Base-by-base conservation (phyloP, 2,113 vertebrate genomes). In the Cyrtonyx montezumae region DNA sequence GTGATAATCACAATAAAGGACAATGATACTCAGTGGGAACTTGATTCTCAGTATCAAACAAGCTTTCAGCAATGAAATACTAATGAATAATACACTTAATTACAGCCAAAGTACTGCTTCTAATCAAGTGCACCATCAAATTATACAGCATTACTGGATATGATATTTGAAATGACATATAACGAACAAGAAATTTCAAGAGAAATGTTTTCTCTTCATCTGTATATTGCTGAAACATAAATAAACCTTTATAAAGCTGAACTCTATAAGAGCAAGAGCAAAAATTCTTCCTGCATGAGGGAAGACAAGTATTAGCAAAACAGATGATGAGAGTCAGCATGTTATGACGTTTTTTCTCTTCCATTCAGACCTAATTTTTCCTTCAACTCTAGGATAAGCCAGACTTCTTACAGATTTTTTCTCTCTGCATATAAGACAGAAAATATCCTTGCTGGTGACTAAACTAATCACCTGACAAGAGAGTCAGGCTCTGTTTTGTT, bases 1-100 rank as follows among this genome's bases (percentile, higher is more conserved):
- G 23, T 46, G n/a, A 89, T 92, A 96, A 96, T 92, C 90, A 95
- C 66, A 96, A 94, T 92, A 79, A 96, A 92, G 42, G 84, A 91
- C 94, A 93, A 94, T 32, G 1, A 86, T 84, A 79, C 78, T 62
- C 74, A 84, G 51, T 82, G 62, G 62, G 81, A 74, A 76, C 36
- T 49, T 87, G 40, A 26, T 79, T 93, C 53, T 91, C 42, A 69
- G 30, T 55, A 82, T 45, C 42, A 89, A 91, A 94, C 77, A 94
- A 91, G 62, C 23, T 74, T 78, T 66, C 67, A 86, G 75, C 74
- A 91, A 66, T 89, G 94, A 94, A 91, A 90, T 56, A 43, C 45
- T 87, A 88, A 96, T 94, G 76, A 89, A 77, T 92, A 90, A 88
- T 87, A 55, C 55, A 95, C 76, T 97, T 97, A 83, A 92, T 93